A percentile compares a stretch with the other conserved stretches of the same genome.
These are phyloP conservation scores for Campylomormyrus numenius DNA, from an alignment of 2,113 vertebrate species.

Conservation along the genomic window DNA sequence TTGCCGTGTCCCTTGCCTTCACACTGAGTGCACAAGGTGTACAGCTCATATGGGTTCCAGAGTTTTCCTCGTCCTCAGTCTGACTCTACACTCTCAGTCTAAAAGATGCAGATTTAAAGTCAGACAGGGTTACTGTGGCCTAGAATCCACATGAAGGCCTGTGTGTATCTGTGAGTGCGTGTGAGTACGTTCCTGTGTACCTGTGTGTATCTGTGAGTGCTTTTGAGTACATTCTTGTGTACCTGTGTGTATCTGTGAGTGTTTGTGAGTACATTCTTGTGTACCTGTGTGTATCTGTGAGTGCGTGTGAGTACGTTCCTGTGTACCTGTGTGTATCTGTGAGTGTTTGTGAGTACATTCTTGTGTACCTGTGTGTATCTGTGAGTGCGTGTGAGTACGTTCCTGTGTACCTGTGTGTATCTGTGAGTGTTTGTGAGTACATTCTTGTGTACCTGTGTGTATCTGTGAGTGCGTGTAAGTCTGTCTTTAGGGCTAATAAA, in stretches of 20 bases:
- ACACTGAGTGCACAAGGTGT: background rate
- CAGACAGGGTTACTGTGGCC: background rate
- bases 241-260: background rate
- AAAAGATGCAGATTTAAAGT: background rate
- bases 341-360: too few species aligned
- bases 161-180: background rate
- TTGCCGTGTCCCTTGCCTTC: background rate
- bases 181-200: background rate
- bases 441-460: too few species aligned
- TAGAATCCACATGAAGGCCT: background rate
- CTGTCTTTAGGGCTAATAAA: background rate
- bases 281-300: background rate
- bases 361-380: too few species aligned
- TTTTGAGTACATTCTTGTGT: background rate
- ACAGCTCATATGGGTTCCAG: background rate
- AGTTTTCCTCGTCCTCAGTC: background rate
- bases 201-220: slow-evolving; percentile 4
- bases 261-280: too few species aligned
- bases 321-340: background rate
- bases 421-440: too few species aligned
- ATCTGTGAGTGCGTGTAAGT: background rate
- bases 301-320: background rate
- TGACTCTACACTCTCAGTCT: background rate
- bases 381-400: too few species aligned
- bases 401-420: too few species aligned